phyloP scores from a whole-genome alignment of 2,113 vertebrate genomes.

The Carettochelys insculpta region DNA sequence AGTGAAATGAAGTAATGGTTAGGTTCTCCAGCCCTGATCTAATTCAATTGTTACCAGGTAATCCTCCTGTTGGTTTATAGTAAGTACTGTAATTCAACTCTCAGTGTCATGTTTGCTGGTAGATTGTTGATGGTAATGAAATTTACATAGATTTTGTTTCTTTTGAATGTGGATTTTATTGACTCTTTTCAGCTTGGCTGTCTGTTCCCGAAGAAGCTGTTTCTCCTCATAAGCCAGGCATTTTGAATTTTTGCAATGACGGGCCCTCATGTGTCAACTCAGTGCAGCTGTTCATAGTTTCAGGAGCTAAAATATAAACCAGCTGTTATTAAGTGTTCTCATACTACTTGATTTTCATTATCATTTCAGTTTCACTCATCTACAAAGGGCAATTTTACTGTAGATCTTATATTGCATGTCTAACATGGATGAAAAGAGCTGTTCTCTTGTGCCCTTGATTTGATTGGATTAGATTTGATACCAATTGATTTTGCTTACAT shows the following conservation, averaged over 20 bases:
- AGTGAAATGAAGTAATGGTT: no score
- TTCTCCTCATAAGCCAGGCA: neutral
- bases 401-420: neutral
- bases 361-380: neutral
- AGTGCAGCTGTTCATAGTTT: neutral
- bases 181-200: neutral
- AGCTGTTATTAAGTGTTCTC: neutral
- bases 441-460: neutral
- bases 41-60: neutral
- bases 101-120: neutral
- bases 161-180: neutral
- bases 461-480: neutral
- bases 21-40: neutral
- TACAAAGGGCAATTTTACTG: neutral
- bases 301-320: conserved; percentile 23
- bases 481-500: neutral
- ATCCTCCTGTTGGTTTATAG: neutral
- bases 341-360: neutral
- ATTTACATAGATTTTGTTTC: neutral
- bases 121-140: neutral
- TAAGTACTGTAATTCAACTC: neutral
- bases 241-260: conserved; percentile 4
- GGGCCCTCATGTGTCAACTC: neutral
- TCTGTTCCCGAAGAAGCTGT: conserved; percentile 1
- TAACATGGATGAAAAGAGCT: neutral